Percentiles rank a stretch among this genome's conserved stretches.
These are phyloP conservation scores for Natator depressus DNA, from an alignment of 2,113 vertebrate genomes.

Conservation along the genomic window DNA sequence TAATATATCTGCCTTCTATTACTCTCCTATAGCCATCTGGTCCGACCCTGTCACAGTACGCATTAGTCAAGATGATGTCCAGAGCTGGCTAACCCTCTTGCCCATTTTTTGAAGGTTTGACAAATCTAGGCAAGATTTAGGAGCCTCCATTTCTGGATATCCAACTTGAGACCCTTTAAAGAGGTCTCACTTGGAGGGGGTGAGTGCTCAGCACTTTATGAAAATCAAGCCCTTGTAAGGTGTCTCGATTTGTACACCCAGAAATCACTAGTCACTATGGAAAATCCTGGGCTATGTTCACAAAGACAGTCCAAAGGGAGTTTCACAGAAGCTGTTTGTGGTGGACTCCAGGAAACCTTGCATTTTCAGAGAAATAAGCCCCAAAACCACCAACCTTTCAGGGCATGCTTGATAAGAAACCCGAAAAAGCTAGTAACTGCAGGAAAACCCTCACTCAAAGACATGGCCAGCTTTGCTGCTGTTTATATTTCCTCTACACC, in stretches of 20 bases:
- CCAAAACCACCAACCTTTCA: not conserved
- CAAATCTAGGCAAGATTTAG: not conserved
- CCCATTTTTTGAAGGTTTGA: not conserved
- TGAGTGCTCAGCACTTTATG: not conserved
- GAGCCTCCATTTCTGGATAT: not conserved
- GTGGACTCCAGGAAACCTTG: slow-evolving; percentile 8
- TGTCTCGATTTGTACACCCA: not conserved
- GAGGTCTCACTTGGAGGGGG: not conserved
- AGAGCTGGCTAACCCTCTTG: not conserved
- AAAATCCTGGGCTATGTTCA: accelerated
- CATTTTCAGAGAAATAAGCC: slow-evolving; percentile 35
- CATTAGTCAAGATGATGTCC: not conserved
- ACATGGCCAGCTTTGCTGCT: accelerated
- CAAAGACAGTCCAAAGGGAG: not conserved
- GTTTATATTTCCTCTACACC: slow-evolving; percentile 33
- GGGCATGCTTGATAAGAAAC: not conserved
- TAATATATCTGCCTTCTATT: too few species aligned
- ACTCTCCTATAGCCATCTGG: too few species aligned
- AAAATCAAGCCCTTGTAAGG: accelerated
- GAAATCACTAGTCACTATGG: not conserved
- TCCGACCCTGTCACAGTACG: too few species aligned
- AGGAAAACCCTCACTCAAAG: slow-evolving; percentile 32
- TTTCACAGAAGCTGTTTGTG: accelerated
- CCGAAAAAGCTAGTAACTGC: not conserved
- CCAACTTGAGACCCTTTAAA: not conserved